A percentile compares a stretch with the other conserved stretches of the same genome.
Conservation (phyloP, 2,113 vertebrate species). For the Zeus faber region DNA sequence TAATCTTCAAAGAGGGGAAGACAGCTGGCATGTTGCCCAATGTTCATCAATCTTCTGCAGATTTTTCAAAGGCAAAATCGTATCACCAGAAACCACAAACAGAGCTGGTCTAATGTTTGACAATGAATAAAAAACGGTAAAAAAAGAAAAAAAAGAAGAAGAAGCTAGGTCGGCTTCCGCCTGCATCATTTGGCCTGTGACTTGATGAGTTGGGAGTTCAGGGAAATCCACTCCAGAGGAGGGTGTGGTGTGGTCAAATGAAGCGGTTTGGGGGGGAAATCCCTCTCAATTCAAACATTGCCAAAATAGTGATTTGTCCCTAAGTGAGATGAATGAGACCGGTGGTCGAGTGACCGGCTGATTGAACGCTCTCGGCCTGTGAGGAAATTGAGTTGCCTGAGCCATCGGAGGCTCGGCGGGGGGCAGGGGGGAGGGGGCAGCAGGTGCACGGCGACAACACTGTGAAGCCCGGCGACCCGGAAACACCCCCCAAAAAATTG, state of each 20-base stretch:
- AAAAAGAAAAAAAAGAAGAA: too few relatives aligned
- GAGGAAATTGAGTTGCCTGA: conserved; percentile 70
- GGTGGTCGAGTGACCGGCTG: conserved; percentile 64
- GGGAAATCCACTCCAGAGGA: too few relatives aligned
- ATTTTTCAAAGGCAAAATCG: conserved; percentile 27
- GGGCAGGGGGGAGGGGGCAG: conserved; percentile 21
- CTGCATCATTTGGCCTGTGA: too few relatives aligned
- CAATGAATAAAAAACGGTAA: too few relatives aligned
- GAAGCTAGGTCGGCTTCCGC: too few relatives aligned
- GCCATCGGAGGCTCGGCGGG: conserved; percentile 39
- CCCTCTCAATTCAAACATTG: conserved; percentile 64
- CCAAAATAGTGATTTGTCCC: conserved; percentile 65
- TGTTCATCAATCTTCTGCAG: conserved; percentile 33
- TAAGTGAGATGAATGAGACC: conserved; percentile 73
- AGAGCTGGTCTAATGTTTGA: too few relatives aligned
- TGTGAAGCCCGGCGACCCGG: too few relatives aligned
- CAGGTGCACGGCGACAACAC: too few relatives aligned
- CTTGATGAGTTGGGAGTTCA: too few relatives aligned
- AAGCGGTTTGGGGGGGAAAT: conserved; percentile 30
- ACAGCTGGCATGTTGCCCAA: conserved; percentile 34
- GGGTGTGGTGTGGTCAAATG: background rate
- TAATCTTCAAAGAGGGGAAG: conserved; percentile 38
- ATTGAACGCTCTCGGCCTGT: conserved; percentile 53
- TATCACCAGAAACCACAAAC: too few relatives aligned
- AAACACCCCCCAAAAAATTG: too few relatives aligned